These are phyloP conservation scores for Spilogale gracilis DNA, from an alignment of 2,113 vertebrate species.

Conservation along the genomic window DNA sequence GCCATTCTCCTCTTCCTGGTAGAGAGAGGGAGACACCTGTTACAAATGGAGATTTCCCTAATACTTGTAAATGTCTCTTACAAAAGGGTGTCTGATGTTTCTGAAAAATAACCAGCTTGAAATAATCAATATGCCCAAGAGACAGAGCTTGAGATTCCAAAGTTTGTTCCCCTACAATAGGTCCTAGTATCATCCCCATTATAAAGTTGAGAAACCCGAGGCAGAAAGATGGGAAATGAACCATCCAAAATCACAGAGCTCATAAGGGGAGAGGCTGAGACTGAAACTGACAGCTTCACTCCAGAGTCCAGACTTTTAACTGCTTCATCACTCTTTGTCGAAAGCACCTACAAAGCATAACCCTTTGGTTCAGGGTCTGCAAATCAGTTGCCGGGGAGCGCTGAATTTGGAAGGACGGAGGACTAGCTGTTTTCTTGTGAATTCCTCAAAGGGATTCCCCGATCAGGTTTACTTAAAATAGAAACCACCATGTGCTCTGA, in stretches of 20 bases:
- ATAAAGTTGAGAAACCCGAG: constrained; percentile 17
- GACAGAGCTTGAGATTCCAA: neutral
- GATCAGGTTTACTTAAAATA: constrained; percentile 10
- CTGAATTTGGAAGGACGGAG: neutral
- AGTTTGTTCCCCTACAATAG: neutral
- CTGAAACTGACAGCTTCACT: constrained; percentile 15
- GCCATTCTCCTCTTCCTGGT: neutral
- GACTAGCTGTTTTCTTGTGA: neutral
- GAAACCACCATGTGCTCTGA: neutral
- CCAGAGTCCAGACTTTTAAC: neutral
- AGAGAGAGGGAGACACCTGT: neutral
- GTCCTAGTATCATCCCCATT: neutral
- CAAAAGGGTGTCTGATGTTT: neutral
- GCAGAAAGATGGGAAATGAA: neutral
- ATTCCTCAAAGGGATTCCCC: neutral
- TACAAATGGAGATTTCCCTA: neutral
- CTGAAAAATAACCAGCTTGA: neutral
- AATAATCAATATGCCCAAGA: neutral
- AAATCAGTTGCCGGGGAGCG: neutral
- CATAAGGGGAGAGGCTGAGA: neutral
- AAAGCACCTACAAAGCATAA: neutral
- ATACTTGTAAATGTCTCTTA: neutral
- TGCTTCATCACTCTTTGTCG: neutral
- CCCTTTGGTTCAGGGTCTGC: neutral
- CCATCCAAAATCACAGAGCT: neutral